A percentile compares a stretch with the other conserved stretches of the same genome.
These are phyloP conservation scores for Papilio protenor DNA, from an alignment of 2,888 invertebrate species.

Conservation along the genomic window DNA sequence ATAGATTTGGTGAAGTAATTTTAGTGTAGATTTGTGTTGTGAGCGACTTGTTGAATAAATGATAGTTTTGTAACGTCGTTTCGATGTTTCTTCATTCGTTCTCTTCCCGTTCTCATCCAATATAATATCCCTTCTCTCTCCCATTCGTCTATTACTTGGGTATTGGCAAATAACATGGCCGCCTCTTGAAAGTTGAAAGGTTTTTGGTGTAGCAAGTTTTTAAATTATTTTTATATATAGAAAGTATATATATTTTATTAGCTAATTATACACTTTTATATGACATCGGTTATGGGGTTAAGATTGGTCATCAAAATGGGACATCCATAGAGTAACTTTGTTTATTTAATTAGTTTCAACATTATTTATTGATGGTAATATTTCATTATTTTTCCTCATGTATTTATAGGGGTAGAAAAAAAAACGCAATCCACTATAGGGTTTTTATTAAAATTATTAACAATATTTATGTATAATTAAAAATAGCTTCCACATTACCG, in stretches of 20 bases:
- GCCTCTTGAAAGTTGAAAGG: not conserved
- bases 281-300: not conserved
- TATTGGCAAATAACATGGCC: not conserved
- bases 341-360: not conserved
- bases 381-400: conserved; percentile 40
- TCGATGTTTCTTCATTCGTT: conserved; percentile 71
- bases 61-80: conserved; percentile 78
- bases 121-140: conserved; percentile 57
- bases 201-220: not conserved
- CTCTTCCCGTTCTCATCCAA: conserved; percentile 63
- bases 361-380: not conserved
- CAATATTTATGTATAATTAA: conserved; percentile 74
- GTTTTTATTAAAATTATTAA: conserved; percentile 78
- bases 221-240: not conserved
- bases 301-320: not conserved
- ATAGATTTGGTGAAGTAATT: conserved; percentile 67
- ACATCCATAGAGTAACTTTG: not conserved
- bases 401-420: conserved; percentile 51
- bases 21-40: conserved; percentile 76
- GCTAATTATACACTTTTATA: not conserved
- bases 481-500: conserved; percentile 72
- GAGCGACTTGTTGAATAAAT: conserved; percentile 80
- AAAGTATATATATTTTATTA: not conserved
- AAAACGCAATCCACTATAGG: conserved; percentile 66
- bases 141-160: not conserved